Base-by-base conservation (phyloP, 2,113 vertebrate genomes). In the Panurus biarmicus region DNA sequence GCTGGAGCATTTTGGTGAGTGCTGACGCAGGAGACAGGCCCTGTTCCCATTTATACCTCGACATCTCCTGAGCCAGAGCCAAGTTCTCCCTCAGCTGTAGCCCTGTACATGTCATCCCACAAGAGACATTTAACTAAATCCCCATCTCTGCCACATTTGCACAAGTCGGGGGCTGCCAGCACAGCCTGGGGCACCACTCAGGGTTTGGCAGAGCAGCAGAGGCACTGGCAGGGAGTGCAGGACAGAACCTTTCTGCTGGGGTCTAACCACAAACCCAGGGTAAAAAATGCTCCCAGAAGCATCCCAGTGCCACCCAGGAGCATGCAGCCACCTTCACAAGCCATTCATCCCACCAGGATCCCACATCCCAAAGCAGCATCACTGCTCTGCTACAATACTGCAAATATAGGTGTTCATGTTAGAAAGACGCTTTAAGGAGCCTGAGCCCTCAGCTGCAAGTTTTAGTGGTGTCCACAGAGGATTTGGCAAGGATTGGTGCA, bases 341-440 rank as follows among this genome's bases (percentile, higher is more conserved):
- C 38, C 60, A 17, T 9, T 4, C 48, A 56, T 36, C 36, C 47
- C 5, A 4, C 60, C 1, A 2, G n/a, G 44, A 85, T 50, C 42
- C 54, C 23, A 14, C 2, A 9, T 21, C 54, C 61, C 3, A 5
- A 21, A 56, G 72, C 38, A 51, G 85, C 56, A 2, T 10, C 77
- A 12, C 24, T 9, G 4, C 2, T 2, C 36, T 6, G 33, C 51
- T 22, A 4, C 0, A 1, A 28, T 6, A 38, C 4, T 26, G 24
- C 22, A 15, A 42, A 9, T 11, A n/a, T 1, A 7, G 1, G 25
- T n/a, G 31, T 71, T 38, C 1, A 0, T 6, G 12, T 22, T 18
- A 29, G 33, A 71, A 67, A 50, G 45, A 71, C 17, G 56, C 35
- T 91, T 12, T 9, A 38, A 26, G 10, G 36, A 87, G 13, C 14